Conservation (phyloP, 2,113 vertebrate species). For the Desmodus rotundus region DNA sequence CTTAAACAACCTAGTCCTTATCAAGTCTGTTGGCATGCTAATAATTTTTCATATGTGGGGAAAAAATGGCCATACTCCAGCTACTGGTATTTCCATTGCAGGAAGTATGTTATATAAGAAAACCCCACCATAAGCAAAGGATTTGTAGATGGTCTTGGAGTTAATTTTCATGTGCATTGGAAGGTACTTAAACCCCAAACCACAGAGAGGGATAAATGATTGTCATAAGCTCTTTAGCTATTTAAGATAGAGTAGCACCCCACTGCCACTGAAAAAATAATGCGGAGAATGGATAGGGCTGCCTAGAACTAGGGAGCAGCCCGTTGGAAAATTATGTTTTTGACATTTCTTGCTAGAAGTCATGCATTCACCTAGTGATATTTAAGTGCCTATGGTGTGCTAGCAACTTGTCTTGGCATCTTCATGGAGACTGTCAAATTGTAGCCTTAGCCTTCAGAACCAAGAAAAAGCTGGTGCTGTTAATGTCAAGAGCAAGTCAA, state of each 20-base stretch:
- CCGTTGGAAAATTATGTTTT: not conserved
- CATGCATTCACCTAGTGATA: not conserved
- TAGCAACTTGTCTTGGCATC: slow-evolving; percentile 6
- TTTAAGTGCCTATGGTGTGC: not conserved
- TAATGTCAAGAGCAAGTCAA: not conserved
- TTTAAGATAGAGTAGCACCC: not conserved
- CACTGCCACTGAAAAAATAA: not conserved
- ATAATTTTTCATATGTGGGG: not conserved
- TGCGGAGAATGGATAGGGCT: not conserved
- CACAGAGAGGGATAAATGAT: not conserved
- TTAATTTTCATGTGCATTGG: slow-evolving; percentile 45
- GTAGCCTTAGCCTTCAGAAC: not conserved
- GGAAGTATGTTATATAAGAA: not conserved
- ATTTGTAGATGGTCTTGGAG: not conserved
- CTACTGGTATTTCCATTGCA: not conserved
- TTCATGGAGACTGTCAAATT: not conserved
- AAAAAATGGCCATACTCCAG: not conserved
- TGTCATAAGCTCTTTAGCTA: slow-evolving; percentile 11
- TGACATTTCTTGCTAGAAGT: slow-evolving; percentile 13
- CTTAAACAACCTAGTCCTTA: not conserved
- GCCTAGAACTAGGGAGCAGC: not conserved
- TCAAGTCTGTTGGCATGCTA: not conserved
- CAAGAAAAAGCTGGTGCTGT: not conserved
- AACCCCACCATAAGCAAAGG: not conserved
- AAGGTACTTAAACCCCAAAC: not conserved